Conservation (phyloP, 1,140 invertebrate genomes). For the Gryllus bimaculatus region DNA sequence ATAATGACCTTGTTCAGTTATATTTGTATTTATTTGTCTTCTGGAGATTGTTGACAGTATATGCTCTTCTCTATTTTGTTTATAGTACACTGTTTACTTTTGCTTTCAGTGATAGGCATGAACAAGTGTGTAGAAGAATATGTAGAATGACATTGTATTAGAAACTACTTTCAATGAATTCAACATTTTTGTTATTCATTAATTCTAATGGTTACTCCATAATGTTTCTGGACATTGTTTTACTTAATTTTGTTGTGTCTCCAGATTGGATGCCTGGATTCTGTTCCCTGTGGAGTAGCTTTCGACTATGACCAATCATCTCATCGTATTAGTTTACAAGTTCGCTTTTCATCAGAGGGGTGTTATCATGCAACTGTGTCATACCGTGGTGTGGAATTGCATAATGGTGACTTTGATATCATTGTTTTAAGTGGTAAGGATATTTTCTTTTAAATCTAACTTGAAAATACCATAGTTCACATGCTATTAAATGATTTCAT, state of each 20-base stretch:
- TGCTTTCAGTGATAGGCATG: not conserved
- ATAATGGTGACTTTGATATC: conserved; percentile 87
- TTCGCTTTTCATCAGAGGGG: conserved; percentile 58
- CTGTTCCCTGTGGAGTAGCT: conserved; percentile 45
- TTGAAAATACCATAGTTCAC: not conserved
- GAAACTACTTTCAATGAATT: not conserved
- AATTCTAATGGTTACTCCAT: conserved; percentile 20
- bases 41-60: too few relatives aligned
- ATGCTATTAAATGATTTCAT: not conserved
- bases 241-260: conserved; percentile 2
- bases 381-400: conserved; percentile 64
- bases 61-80: too few relatives aligned
- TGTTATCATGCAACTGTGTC: conserved; percentile 75
- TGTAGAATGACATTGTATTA: not conserved
- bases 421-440: conserved; percentile 76
- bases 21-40: too few relatives aligned
- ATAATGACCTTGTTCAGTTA: not conserved
- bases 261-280: conserved; percentile 37
- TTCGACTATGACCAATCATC: conserved; percentile 53
- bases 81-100: too few relatives aligned
- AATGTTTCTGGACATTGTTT: too few relatives aligned
- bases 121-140: too few relatives aligned
- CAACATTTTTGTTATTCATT: conserved; percentile 17
- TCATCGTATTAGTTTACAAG: conserved; percentile 53
- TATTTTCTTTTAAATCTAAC: not conserved